Base-by-base conservation (phyloP, 2,113 vertebrate genomes). In the Zosterops hypoxanthus region DNA sequence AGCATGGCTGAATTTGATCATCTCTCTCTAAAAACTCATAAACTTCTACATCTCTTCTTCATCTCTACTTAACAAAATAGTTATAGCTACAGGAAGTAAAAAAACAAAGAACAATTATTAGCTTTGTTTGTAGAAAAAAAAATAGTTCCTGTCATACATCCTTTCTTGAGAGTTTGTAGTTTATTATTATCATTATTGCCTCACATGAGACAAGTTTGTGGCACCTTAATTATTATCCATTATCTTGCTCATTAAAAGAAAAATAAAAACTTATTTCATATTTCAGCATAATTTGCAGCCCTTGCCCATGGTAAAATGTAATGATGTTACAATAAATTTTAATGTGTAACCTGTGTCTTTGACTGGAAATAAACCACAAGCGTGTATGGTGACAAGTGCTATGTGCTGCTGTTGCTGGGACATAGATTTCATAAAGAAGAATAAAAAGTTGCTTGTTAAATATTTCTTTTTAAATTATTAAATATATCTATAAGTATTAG, bases 181-280 rank as follows among this genome's bases (percentile, higher is more conserved):
- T 77, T 77, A 65, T 84, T 77, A 63, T 71, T 77, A 75, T 73
- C 44, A 82, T 92, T 85, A 59, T 49, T 83, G 13, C 12, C 87
- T 94, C 29, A 3, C 23, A 39, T 41, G 60, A 92, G 84, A 97
- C 50, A 92, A 94, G 63, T 85, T 92, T 91, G 68, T 85, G 84
- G 42, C 92, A 94, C 68, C 81, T 96, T 83, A 94, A 92, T 96
- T 96, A 78, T 64, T 82, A 93, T 42, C 56, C 28, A 78, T 76
- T 85, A 63, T 77, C 12, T 20, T 73, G 61, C 42, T 84, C 28
- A 72, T 42, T 65, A 68, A 92, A 89, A 76, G 53, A 29, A 26
- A 52, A 26, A 75, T 93, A 86, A 73, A 90, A 95, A 31, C 26
- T 39, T 78, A 44, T 64, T 84, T 86, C 12, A 34, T 65, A 57